Evolutionary conservation across 2,797 vertebrate species (phyloP).

Genomic region (Steatocranus sp.): DNA sequence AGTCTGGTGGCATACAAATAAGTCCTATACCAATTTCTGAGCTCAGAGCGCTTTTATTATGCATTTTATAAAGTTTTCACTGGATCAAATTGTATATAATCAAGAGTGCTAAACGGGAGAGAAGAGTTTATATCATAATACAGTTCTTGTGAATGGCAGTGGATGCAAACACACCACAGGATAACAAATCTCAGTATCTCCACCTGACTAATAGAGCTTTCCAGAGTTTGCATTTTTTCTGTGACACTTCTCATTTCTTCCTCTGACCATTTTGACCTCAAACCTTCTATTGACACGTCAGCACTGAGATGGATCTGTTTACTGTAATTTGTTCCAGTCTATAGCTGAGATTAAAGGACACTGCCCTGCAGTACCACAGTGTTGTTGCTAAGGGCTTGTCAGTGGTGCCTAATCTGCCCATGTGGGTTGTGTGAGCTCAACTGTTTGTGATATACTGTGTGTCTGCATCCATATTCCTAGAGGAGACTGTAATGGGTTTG

Average conservation of each 20-base stretch:
- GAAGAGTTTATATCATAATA: neutral
- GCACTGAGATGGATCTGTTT: conserved; percentile 51
- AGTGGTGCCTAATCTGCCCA: neutral
- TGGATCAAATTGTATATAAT: neutral
- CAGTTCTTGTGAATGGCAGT: neutral
- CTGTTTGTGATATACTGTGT: neutral
- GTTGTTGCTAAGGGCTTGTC: conserved; percentile 6
- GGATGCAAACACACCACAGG: neutral
- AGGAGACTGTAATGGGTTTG: neutral
- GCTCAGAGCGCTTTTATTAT: neutral
- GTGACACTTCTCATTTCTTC: conserved; percentile 14
- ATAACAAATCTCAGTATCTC: neutral
- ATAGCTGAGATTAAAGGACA: conserved; percentile 6
- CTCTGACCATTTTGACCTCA: conserved; percentile 34
- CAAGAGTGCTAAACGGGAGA: fast-evolving
- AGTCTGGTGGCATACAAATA: neutral
- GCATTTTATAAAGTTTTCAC: neutral
- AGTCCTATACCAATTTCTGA: neutral
- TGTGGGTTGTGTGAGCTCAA: neutral
- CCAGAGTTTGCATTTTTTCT: neutral
- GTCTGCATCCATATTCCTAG: neutral
- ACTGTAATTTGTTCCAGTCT: conserved; percentile 30
- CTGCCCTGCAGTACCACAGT: neutral
- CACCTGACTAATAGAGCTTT: conserved; percentile 10
- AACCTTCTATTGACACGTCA: neutral